phyloP scores from a whole-genome alignment of 64 coral and sea anemone species.

The Montipora capricornis region DNA sequence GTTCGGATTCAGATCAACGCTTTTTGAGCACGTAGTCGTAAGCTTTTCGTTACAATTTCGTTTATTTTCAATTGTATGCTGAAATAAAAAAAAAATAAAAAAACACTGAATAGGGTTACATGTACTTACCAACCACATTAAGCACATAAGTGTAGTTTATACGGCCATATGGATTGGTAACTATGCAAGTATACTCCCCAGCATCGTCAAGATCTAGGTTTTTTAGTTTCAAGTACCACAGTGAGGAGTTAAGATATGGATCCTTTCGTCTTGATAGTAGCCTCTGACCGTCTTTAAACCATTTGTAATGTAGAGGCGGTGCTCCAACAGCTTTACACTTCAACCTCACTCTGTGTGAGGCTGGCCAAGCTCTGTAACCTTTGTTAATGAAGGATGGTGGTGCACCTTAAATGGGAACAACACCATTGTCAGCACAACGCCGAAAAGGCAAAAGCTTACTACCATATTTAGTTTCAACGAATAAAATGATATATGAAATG shows the following conservation, averaged over 20 bases:
- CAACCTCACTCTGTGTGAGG: conserved; percentile 55
- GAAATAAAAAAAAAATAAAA: no score
- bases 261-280: conserved; percentile 28
- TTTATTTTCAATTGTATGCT: no score
- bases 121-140: conserved; percentile 48
- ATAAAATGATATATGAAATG: no score
- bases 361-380: conserved; percentile 76
- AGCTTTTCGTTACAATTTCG: no score
- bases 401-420: not conserved
- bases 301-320: conserved; percentile 69
- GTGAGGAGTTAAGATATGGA: conserved; percentile 48
- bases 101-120: not conserved
- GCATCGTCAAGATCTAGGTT: conserved; percentile 33
- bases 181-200: conserved; percentile 71
- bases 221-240: conserved; percentile 55
- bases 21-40: no score
- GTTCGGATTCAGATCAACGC: no score
- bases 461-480: no score
- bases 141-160: conserved; percentile 68
- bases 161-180: conserved; percentile 57
- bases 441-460: no score
- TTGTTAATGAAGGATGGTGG: conserved; percentile 2
- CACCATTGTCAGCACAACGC: not conserved
- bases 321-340: conserved; percentile 61
- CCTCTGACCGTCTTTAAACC: conserved; percentile 68